Percentiles rank a stretch among this genome's conserved stretches.
Evolutionary conservation across 1,140 invertebrate genomes (phyloP).

Genomic region (Venturia canescens): DNA sequence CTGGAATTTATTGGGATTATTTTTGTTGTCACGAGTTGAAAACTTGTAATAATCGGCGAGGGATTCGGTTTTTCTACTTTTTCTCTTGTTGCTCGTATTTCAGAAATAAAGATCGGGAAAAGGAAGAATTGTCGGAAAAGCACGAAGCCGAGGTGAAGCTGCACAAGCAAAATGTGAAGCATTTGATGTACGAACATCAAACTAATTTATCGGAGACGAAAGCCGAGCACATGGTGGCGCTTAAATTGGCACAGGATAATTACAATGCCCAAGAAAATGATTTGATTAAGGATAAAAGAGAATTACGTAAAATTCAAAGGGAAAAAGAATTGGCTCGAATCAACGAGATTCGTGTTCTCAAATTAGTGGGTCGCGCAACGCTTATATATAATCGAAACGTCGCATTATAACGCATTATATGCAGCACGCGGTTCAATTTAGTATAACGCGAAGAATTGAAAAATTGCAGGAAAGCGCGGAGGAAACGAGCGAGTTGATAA

Average conservation of each 20-base stretch:
- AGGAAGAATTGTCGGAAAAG: slow-evolving; percentile 90
- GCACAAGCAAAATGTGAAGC: slow-evolving; percentile 95
- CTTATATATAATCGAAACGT: not conserved
- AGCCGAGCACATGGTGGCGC: slow-evolving; percentile 85
- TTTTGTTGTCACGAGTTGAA: too few relatives aligned
- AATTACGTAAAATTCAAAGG: slow-evolving; percentile 84
- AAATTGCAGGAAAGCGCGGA: slow-evolving; percentile 70
- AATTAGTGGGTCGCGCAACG: slow-evolving; percentile 80
- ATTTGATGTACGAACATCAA: slow-evolving; percentile 94
- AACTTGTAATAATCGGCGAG: too few relatives aligned
- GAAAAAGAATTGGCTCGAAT: slow-evolving; percentile 84
- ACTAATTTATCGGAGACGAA: slow-evolving; percentile 87
- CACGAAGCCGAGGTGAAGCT: slow-evolving; percentile 92
- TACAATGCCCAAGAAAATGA: slow-evolving; percentile 86
- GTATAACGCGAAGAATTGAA: slow-evolving; percentile 6
- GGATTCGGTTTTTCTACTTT: slow-evolving; percentile 19
- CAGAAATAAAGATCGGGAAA: slow-evolving; percentile 89
- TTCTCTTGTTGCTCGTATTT: too few relatives aligned
- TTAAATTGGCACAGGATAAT: slow-evolving; percentile 86
- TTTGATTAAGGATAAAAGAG: slow-evolving; percentile 87
- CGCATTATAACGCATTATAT: not conserved
- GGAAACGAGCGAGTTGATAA: slow-evolving; percentile 82
- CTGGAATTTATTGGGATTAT: too few relatives aligned
- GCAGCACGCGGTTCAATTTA: not conserved
- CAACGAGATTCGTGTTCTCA: slow-evolving; percentile 81